phyloP scores from a whole-genome alignment of 2,888 invertebrate species.

The Spilosoma lubricipeda region DNA sequence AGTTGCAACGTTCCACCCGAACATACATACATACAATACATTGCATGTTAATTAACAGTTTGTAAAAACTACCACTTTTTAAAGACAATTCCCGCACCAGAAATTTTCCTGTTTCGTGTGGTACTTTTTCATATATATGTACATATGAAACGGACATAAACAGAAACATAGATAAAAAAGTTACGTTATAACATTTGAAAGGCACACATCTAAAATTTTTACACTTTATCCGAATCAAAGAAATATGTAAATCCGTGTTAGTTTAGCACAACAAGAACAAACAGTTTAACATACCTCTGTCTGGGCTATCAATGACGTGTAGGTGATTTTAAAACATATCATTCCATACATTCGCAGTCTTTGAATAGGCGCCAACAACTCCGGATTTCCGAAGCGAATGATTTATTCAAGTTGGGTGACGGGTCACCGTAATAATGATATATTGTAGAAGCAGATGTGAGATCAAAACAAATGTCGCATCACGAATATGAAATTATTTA shows the following conservation, averaged over 20 bases:
- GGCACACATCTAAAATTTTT: too few relatives aligned
- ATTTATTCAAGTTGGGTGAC: slow-evolving; percentile 35
- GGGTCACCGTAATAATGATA: slow-evolving; percentile 27
- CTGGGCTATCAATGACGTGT: neutral
- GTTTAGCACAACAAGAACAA: neutral
- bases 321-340: neutral
- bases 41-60: too few relatives aligned
- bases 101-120: too few relatives aligned
- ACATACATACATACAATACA: too few relatives aligned
- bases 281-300: neutral
- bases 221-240: neutral
- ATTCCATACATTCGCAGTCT: slow-evolving; percentile 26
- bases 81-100: too few relatives aligned
- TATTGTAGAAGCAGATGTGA: slow-evolving; percentile 37
- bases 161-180: too few relatives aligned
- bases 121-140: too few relatives aligned
- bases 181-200: too few relatives aligned
- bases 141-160: too few relatives aligned
- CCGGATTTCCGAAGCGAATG: slow-evolving; percentile 44
- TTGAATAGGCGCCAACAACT: slow-evolving; percentile 48
- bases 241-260: neutral
- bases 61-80: too few relatives aligned
- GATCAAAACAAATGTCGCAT: slow-evolving; percentile 11
- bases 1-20: too few relatives aligned
- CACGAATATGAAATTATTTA: neutral